Percentiles rank a stretch among this genome's conserved stretches.
Conservation (phyloP, 1,140 invertebrate genomes). For the Calliopsis andreniformis region DNA sequence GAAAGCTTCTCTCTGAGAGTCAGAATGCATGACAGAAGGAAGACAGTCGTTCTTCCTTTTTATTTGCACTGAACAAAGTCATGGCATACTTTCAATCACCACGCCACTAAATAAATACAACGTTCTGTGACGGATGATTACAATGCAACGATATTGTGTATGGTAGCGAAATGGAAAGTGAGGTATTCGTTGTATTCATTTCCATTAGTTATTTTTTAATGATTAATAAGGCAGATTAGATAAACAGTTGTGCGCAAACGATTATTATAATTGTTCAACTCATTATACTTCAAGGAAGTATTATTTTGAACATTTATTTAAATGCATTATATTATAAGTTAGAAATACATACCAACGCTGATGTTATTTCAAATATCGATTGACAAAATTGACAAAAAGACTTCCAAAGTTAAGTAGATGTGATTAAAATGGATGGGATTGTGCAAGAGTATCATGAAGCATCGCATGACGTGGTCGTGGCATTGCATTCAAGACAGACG, state of each 20-base stretch:
- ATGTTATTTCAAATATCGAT: no score
- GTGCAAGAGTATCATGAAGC: neutral
- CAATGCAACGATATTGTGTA: neutral
- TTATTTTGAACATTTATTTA: no score
- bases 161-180: constrained; percentile 24
- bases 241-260: no score
- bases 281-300: no score
- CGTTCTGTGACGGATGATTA: neutral
- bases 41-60: neutral
- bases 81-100: neutral
- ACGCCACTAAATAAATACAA: neutral
- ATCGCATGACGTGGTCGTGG: constrained; percentile 9
- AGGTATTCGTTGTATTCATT: no score
- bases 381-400: neutral
- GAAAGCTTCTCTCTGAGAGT: neutral
- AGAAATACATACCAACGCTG: no score
- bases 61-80: neutral
- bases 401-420: neutral
- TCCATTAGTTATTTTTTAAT: neutral
- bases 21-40: neutral
- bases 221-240: neutral
- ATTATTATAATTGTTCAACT: no score
- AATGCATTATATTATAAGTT: no score
- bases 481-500: constrained; percentile 25
- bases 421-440: constrained; percentile 13